Percentiles rank a stretch among this genome's conserved stretches.
Evolutionary conservation across 2,888 invertebrate species (phyloP).

Genomic region (Scrobipalpa atriplicella): DNA sequence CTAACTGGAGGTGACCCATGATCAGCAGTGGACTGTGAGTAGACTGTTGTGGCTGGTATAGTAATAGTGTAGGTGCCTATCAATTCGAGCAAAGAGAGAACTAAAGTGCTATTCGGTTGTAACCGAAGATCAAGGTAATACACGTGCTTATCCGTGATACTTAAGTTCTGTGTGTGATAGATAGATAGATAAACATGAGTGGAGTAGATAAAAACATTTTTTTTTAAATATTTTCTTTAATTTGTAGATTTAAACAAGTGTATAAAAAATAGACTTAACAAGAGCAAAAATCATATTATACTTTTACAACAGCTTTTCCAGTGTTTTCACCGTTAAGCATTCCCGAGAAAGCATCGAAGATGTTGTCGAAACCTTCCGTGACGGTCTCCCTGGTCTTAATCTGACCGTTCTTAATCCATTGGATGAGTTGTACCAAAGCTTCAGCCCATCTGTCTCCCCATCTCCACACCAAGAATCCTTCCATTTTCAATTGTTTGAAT

Average conservation of each 20-base stretch:
- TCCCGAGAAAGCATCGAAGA: slow-evolving; percentile 84
- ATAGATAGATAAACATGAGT: no score
- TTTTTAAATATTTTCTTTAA: no score
- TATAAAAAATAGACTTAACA: slow-evolving; percentile 12
- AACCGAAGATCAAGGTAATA: no score
- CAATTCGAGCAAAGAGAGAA: no score
- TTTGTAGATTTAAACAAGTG: not conserved
- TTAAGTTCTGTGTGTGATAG: no score
- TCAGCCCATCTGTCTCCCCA: slow-evolving; percentile 82
- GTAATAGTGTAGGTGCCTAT: no score
- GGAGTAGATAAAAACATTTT: no score
- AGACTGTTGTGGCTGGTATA: no score
- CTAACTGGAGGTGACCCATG: no score
- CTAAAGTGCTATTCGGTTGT: no score
- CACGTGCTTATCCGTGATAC: no score
- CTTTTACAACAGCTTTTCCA: slow-evolving; percentile 75
- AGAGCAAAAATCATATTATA: slow-evolving; percentile 33
- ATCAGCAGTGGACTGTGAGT: no score
- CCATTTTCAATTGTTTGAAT: slow-evolving; percentile 82
- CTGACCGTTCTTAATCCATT: slow-evolving; percentile 86
- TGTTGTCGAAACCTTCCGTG: slow-evolving; percentile 85
- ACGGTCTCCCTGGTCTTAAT: slow-evolving; percentile 84
- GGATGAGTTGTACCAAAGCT: slow-evolving; percentile 80
- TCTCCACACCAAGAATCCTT: slow-evolving; percentile 82
- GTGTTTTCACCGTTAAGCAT: slow-evolving; percentile 82